Evolutionary conservation across 2,888 invertebrate species (phyloP).

Genomic region (Pemphredon lugubris): DNA sequence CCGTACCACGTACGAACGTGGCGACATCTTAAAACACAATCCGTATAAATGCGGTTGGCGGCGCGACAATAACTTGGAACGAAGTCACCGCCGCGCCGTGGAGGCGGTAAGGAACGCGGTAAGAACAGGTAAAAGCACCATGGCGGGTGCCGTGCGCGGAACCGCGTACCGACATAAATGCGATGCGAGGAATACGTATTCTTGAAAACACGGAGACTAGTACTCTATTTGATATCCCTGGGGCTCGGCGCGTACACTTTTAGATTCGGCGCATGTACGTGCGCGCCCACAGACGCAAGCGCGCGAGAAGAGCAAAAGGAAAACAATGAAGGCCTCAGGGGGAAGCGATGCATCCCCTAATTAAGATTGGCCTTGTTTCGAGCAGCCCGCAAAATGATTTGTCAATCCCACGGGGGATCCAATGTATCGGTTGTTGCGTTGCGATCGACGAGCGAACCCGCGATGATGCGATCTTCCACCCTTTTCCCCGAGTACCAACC

Average conservation of each 20-base stretch:
- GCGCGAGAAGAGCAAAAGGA: constrained; percentile 27
- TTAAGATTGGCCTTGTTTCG: constrained; percentile 73
- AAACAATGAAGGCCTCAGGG: constrained; percentile 45
- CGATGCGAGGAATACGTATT: constrained; percentile 21
- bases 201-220: constrained; percentile 45
- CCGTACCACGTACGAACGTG: too few relatives aligned
- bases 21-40: too few relatives aligned
- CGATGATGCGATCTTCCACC: constrained; percentile 19
- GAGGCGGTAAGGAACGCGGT: background rate
- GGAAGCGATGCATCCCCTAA: constrained; percentile 70
- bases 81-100: too few relatives aligned
- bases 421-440: constrained; percentile 42
- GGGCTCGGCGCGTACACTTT: constrained; percentile 69
- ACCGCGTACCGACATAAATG: constrained; percentile 24
- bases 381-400: constrained; percentile 52
- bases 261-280: constrained; percentile 52
- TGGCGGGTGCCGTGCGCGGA: background rate
- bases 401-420: constrained; percentile 50
- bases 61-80: too few relatives aligned
- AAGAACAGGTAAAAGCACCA: constrained; percentile 6
- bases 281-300: constrained; percentile 25
- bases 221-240: constrained; percentile 79
- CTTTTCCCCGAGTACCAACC: background rate
- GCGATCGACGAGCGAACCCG: constrained; percentile 24
- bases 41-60: too few relatives aligned